Evolutionary conservation across 2,797 vertebrate species (phyloP).

Genomic region (Bufotes viridis): DNA sequence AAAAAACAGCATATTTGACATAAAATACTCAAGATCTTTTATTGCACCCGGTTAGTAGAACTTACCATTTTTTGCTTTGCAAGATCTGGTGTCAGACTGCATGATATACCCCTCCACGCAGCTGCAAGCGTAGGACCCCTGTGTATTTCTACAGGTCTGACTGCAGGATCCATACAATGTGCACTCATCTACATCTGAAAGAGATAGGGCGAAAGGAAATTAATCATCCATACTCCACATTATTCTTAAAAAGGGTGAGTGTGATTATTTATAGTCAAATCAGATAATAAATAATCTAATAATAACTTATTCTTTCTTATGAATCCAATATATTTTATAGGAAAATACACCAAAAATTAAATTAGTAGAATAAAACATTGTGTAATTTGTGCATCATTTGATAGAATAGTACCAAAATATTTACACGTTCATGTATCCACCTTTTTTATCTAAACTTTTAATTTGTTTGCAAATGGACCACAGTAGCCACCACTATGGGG

Average conservation of each 20-base stretch:
- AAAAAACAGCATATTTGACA: neutral
- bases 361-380: too few species aligned
- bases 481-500: neutral
- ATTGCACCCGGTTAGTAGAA: neutral
- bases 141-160: slow-evolving; percentile 90
- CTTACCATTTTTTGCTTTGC: slow-evolving; percentile 95
- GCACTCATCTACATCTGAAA: slow-evolving; percentile 95
- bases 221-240: neutral
- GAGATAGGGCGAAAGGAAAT: slow-evolving; percentile 59
- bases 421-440: too few species aligned
- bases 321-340: too few species aligned
- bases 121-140: slow-evolving; percentile 91
- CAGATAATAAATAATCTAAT: slow-evolving; percentile 12
- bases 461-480: too few species aligned
- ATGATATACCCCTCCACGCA: slow-evolving; percentile 92
- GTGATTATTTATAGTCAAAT: slow-evolving; percentile 15
- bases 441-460: too few species aligned
- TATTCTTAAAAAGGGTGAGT: neutral
- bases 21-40: neutral
- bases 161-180: slow-evolving; percentile 89
- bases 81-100: slow-evolving; percentile 89
- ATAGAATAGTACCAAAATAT: too few species aligned
- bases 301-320: neutral
- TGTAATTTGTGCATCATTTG: too few species aligned
- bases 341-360: neutral